Evolutionary conservation across 30 jellyfish, hydroid and myxozoan species (phyloP).

Genomic region (Turritopsis dohrnii): DNA sequence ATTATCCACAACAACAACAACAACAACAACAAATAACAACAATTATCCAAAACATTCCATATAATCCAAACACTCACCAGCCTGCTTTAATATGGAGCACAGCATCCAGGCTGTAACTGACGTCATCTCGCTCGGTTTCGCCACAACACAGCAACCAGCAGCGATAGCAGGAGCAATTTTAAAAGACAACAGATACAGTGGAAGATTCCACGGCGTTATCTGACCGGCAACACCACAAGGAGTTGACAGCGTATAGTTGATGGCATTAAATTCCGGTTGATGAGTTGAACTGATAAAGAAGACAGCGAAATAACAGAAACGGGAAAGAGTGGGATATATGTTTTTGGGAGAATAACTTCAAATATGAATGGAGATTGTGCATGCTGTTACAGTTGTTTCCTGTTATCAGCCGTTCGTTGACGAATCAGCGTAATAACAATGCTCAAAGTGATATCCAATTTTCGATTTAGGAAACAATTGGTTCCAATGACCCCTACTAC

Average conservation of each 20-base stretch:
- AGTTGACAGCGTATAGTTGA: constrained; percentile 54
- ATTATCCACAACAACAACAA: neutral
- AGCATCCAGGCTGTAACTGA: constrained; percentile 92
- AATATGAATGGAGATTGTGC: neutral
- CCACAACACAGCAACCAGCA: constrained; percentile 71
- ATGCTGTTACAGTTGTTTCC: no score
- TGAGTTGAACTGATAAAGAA: constrained; percentile 45
- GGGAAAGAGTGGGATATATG: no score
- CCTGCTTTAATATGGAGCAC: constrained; percentile 49
- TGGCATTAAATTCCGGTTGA: constrained; percentile 55
- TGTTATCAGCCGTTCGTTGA: no score
- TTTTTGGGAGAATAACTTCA: no score
- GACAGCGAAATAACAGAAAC: neutral
- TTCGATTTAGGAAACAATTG: no score
- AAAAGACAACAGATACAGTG: constrained; percentile 57
- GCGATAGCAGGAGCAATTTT: constrained; percentile 91
- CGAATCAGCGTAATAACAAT: no score
- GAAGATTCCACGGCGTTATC: constrained; percentile 89
- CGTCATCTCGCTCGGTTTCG: constrained; percentile 87
- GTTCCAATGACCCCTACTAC: no score
- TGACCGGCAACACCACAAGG: constrained; percentile 81
- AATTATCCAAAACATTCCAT: neutral
- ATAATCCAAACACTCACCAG: constrained; percentile 39
- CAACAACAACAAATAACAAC: neutral
- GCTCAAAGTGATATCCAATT: no score